A percentile compares a stretch with the other conserved stretches of the same genome.
phyloP scores from a whole-genome alignment of 2,113 vertebrate species.

The Parus major region DNA sequence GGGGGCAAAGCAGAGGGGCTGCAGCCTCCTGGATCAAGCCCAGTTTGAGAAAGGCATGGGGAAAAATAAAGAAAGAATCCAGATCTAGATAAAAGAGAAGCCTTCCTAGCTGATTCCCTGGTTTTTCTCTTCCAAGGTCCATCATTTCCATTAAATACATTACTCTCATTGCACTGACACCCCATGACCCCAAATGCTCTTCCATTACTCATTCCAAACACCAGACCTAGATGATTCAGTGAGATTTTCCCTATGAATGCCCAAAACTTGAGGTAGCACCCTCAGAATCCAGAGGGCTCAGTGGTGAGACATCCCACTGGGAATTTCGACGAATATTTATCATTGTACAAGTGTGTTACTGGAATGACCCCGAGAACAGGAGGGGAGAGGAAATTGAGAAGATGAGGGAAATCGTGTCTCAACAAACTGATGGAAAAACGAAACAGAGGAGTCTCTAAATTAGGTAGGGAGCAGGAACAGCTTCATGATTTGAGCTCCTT shows the following conservation, averaged over 20 bases:
- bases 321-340: not conserved
- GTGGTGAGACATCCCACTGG: not conserved
- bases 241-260: not conserved
- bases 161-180: not conserved
- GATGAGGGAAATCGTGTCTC: not conserved
- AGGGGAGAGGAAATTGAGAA: not conserved
- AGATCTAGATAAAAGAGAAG: not conserved
- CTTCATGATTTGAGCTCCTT: not conserved
- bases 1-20: not conserved
- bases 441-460: not conserved
- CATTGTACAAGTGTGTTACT: not conserved
- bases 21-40: not conserved
- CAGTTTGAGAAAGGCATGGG: not conserved
- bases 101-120: not conserved
- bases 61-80: not conserved
- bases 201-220: not conserved
- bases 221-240: not conserved
- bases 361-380: not conserved
- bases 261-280: not conserved
- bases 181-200: not conserved
- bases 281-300: not conserved
- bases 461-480: not conserved
- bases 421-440: not conserved
- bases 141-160: not conserved
- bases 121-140: not conserved